These are phyloP conservation scores for Montifringilla adamsi DNA, from an alignment of 2,113 vertebrate species.

Conservation along the genomic window DNA sequence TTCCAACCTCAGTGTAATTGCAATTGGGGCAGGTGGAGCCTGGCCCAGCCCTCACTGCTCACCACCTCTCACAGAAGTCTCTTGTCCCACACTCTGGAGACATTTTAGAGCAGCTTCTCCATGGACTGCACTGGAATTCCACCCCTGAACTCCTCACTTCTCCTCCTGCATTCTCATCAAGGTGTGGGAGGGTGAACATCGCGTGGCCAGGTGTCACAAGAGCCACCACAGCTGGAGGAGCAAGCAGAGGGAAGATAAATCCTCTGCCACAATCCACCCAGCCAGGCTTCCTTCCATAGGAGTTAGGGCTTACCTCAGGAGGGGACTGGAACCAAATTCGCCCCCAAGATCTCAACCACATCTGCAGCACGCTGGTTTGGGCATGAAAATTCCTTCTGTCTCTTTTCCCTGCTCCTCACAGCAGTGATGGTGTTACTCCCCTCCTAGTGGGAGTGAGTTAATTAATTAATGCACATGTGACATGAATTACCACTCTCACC, in stretches of 20 bases:
- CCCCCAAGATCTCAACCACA: not conserved
- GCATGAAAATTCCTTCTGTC: not conserved
- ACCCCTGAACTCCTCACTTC: not conserved
- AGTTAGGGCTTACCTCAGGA: not conserved
- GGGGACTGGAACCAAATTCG: not conserved
- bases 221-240: not conserved
- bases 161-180: not conserved
- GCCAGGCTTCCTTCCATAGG: not conserved
- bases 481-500: not conserved
- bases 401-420: not conserved
- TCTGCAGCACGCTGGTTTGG: not conserved
- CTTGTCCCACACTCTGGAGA: not conserved
- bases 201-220: accelerated
- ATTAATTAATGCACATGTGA: not conserved
- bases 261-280: not conserved
- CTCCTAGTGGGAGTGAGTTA: not conserved
- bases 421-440: not conserved
- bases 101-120: not conserved
- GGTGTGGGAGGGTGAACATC: not conserved
- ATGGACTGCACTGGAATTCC: not conserved
- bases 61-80: not conserved
- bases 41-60: not conserved
- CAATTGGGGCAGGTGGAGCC: not conserved
- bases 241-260: not conserved
- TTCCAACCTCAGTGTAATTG: not conserved